These are phyloP conservation scores for Heliconius sara DNA, from an alignment of 2,888 invertebrate species.

Conservation along the genomic window DNA sequence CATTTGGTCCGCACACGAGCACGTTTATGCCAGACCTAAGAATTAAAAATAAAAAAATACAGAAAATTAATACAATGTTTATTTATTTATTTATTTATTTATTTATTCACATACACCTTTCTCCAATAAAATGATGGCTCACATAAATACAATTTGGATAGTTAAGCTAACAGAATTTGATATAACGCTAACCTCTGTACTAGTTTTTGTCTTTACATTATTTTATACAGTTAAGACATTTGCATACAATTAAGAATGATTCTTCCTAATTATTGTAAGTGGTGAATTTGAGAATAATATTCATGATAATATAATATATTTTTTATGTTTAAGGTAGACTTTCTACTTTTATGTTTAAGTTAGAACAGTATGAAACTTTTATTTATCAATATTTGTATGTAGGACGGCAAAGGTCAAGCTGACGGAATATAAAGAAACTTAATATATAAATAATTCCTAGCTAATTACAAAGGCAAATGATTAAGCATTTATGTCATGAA, in stretches of 20 bases:
- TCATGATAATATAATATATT: neutral
- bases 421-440: neutral
- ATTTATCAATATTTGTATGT: neutral
- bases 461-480: slow-evolving; percentile 2
- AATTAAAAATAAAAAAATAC: neutral
- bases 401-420: neutral
- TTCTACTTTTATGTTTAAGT: neutral
- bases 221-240: too few relatives aligned
- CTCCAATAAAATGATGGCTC: too few relatives aligned
- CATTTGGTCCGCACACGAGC: slow-evolving; percentile 99
- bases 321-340: neutral
- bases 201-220: too few relatives aligned
- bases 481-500: neutral
- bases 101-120: too few relatives aligned
- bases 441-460: neutral
- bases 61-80: too few relatives aligned
- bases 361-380: neutral
- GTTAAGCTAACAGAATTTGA: too few relatives aligned
- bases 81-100: too few relatives aligned
- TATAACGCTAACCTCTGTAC: too few relatives aligned
- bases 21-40: slow-evolving; percentile 94
- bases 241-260: too few relatives aligned
- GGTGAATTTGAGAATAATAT: too few relatives aligned
- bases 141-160: too few relatives aligned
- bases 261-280: too few relatives aligned